These are phyloP conservation scores for Calameuta idolon DNA, from an alignment of 2,888 invertebrate species.

Conservation along the genomic window DNA sequence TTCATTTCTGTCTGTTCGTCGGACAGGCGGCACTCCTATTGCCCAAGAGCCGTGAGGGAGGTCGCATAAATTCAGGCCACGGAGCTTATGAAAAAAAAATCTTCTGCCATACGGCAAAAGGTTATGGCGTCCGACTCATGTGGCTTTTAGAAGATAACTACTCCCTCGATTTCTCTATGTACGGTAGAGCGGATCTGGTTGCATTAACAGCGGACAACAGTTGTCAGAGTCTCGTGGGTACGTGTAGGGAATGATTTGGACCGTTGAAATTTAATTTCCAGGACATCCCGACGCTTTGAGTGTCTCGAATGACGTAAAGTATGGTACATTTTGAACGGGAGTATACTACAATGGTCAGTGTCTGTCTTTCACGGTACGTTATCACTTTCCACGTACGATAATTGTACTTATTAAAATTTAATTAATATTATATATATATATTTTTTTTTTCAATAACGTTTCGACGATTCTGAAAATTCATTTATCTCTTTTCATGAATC, in stretches of 20 bases:
- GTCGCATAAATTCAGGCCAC: constrained; percentile 56
- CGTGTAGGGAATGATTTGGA: constrained; percentile 42
- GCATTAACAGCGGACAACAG: constrained; percentile 26
- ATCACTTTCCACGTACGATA: neutral
- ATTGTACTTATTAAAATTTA: neutral
- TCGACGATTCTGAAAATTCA: neutral
- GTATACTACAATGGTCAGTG: neutral
- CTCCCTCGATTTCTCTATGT: constrained; percentile 10
- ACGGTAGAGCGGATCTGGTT: neutral
- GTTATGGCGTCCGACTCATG: constrained; percentile 15
- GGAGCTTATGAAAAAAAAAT: constrained; percentile 48
- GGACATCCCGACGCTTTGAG: constrained; percentile 37
- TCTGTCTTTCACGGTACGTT: neutral
- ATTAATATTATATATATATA: neutral
- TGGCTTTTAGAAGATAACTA: constrained; percentile 14
- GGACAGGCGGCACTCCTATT: constrained; percentile 31
- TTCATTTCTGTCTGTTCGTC: constrained; percentile 56
- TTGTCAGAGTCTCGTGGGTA: constrained; percentile 34
- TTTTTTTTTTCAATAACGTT: neutral
- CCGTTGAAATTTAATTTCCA: constrained; percentile 43
- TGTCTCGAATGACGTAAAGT: constrained; percentile 6
- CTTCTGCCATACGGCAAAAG: constrained; percentile 13
- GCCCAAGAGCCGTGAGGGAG: constrained; percentile 32
- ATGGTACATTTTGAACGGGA: neutral
- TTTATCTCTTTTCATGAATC: neutral